Evolutionary conservation across 1,140 invertebrate species (phyloP).

Genomic region (Bicyclus anynana): DNA sequence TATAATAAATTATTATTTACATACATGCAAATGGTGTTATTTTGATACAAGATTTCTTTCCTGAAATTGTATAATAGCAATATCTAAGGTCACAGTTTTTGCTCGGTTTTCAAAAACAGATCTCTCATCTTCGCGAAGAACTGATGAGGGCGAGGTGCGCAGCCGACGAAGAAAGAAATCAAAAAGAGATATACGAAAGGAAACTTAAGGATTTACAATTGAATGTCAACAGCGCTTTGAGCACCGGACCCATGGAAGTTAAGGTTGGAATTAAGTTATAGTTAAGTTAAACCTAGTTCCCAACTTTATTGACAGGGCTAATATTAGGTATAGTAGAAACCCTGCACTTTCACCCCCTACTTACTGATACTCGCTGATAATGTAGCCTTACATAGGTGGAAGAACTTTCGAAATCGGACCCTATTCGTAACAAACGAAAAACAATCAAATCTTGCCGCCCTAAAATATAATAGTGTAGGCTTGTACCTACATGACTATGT

Average conservation of each 20-base stretch:
- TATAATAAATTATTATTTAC: no score
- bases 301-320: no score
- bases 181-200: conserved; percentile 69
- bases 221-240: conserved; percentile 65
- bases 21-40: no score
- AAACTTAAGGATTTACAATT: conserved; percentile 76
- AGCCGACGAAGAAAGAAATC: conserved; percentile 72
- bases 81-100: background rate
- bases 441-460: no score
- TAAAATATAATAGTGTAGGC: no score
- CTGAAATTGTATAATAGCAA: background rate
- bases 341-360: no score
- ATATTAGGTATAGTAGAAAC: no score
- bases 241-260: conserved; percentile 20
- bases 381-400: no score
- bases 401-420: no score
- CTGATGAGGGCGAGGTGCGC: conserved; percentile 64
- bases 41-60: background rate
- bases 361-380: no score
- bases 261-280: conserved; percentile 23
- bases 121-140: conserved; percentile 46
- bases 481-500: no score
- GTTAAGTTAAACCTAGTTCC: background rate
- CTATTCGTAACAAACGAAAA: no score
- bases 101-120: conserved; percentile 1